These are phyloP conservation scores for Hipposideros armiger DNA, from an alignment of 2,113 vertebrate species.

Conservation along the genomic window DNA sequence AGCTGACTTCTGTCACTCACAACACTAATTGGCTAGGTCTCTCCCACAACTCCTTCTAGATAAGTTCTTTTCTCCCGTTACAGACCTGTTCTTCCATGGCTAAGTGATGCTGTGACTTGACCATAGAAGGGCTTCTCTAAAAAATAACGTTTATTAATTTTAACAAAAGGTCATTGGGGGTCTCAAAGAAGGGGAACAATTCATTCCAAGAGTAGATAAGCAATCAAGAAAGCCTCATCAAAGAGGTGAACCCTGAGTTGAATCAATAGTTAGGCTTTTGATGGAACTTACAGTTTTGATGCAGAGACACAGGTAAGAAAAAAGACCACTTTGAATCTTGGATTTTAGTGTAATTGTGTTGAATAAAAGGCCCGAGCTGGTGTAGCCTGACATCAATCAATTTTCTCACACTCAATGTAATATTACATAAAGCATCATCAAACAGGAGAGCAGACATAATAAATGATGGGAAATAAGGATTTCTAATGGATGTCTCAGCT, in stretches of 20 bases:
- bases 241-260: background rate
- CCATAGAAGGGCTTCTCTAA: background rate
- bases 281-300: no score
- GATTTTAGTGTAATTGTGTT: background rate
- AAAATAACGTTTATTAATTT: background rate
- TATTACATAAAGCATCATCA: conserved; percentile 27
- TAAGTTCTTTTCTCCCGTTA: background rate
- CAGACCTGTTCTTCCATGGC: accelerated
- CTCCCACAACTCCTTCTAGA: background rate
- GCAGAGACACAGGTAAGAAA: background rate
- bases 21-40: background rate
- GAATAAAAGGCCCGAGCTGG: background rate
- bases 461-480: conserved; percentile 47
- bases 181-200: background rate
- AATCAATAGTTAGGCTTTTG: no score
- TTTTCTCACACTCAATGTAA: background rate
- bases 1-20: no score
- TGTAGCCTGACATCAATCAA: background rate
- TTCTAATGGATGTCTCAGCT: conserved; percentile 38
- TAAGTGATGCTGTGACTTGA: background rate
- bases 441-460: conserved; percentile 2
- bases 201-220: background rate
- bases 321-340: background rate
- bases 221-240: background rate
- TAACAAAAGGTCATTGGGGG: background rate